These are phyloP conservation scores for Suncus etruscus DNA, from an alignment of 2,113 vertebrate genomes.

Conservation along the genomic window DNA sequence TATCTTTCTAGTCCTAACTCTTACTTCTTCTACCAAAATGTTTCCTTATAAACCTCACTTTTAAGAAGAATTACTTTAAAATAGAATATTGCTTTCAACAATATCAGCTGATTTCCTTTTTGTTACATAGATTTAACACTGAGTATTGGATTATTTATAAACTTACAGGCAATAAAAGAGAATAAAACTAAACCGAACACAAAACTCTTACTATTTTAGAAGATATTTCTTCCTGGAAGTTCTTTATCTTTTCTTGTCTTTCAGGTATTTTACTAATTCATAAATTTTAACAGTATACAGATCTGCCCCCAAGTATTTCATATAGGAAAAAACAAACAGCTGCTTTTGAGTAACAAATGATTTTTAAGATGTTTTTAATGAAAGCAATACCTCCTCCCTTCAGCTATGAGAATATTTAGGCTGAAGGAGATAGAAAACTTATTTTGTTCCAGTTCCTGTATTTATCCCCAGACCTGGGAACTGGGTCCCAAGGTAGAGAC, in stretches of 20 bases:
- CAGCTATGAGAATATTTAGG: not conserved
- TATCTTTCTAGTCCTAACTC: not conserved
- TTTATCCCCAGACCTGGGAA: conserved; percentile 42
- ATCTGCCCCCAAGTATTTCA: not conserved
- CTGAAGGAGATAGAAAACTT: conserved; percentile 16
- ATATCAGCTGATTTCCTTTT: too few relatives aligned
- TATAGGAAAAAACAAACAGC: not conserved
- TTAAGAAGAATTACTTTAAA: too few relatives aligned
- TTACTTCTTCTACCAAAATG: not conserved
- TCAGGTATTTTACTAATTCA: conserved; percentile 17
- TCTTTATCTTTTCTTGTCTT: conserved; percentile 63
- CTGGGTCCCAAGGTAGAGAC: not conserved
- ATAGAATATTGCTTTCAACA: too few relatives aligned
- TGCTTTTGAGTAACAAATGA: conserved; percentile 24
- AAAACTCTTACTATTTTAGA: not conserved
- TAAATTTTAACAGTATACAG: conserved; percentile 38
- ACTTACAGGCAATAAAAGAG: conserved; percentile 12
- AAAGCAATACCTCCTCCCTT: conserved; percentile 55
- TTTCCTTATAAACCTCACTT: too few relatives aligned
- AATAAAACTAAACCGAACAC: not conserved
- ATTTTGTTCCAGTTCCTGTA: not conserved
- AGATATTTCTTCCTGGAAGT: conserved; percentile 36
- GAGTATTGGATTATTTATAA: too few relatives aligned
- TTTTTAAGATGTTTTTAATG: conserved; percentile 57
- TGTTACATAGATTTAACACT: too few relatives aligned